Base-by-base conservation (phyloP, 2,888 invertebrate genomes). In the Noctuana brunneofusca region DNA sequence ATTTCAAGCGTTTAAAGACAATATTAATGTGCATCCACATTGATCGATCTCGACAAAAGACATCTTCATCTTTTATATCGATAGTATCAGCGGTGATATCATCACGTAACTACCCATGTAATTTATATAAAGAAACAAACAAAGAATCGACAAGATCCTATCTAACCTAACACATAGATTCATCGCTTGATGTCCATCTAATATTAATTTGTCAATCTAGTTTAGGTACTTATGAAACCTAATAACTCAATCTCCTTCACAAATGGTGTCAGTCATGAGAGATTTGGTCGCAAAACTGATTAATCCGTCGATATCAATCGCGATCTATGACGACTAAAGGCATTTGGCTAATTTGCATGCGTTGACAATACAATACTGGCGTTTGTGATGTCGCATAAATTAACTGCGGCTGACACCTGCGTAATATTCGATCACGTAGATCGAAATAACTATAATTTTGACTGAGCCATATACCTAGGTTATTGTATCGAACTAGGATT, bases 341-440 rank as follows among this genome's bases (percentile, higher is more conserved):
- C 67, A 68, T 68, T 74, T 72, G 71, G 58, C 30, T 50, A 69
- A 79, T 78, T 78, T 76, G 72, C 78, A 78, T 78, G 71, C 71
- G 72, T 73, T 65, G 72, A 74, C 71, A 74, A 68, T 71, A 68
- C 66, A 66, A 68, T 64, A 63, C 58, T 48, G 64, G 71, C 48
- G 68, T 70, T 68, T 69, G 69, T 68, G 69, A 66, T 68, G 67
- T 58, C 41, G 71, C 71, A 74, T 73, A 72, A 65, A 75, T 76
- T 72, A 69, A 63, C 64, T 58, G 59, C 63, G 59, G 54, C 58
- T 58, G 53, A 68, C 67, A 65, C 49, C 49, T 20, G 27, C 38
- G 43, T 65, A 49, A 58, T 67, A 58, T 64, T 65, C 63, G 58
- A 58, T 58, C 52, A 55, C 54, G 48, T 64, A 63, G 56, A 64